Evolutionary conservation across 2,113 vertebrate genomes (phyloP), one percentile per base, ranked within the genome.

Genomic region (Sorex fumeus): DNA sequence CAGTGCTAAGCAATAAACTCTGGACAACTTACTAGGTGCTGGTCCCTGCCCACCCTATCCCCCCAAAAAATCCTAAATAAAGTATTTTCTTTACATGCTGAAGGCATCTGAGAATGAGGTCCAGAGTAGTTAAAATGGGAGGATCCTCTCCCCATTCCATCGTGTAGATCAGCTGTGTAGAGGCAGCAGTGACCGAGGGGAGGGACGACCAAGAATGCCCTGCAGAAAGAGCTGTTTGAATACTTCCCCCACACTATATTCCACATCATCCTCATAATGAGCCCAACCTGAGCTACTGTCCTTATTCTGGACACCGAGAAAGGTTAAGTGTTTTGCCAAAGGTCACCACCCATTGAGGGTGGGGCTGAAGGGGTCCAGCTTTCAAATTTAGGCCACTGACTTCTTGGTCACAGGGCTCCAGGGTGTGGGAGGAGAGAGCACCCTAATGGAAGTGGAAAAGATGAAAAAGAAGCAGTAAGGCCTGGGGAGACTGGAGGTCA

Each of bases 271-370:
- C 50, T 79, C 75, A 81, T 19, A 90, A 66, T 23, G 75, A 85
- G 88, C 60, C 30, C 75, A 82, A 64, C 32, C 45, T 30, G 67
- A 87, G 40, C 1, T 11, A 67, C 28, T 32, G 67, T 60, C 85
- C 76, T 87, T 72, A 82, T 72, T 93, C 87, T 70, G 9, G 21
- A 91, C 19, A 75, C 4, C 34, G 30, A 62, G 30, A 80, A 88
- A 86, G 30, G 16, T 23, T 50, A 69, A 1, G 3, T 43, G 9
- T 84, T 47, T 92, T 27, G 2, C 72, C 74, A 32, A 70, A 71
- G 27, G 72, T 72, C 67, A 70, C 57, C 47, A 21, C 34, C 47
- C 84, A 64, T 8, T 71, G 19, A 91, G 57, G 57, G 57, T 60
- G 57, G 53, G 53, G 13, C 53, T 53, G 28, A 36, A 50, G 5